phyloP scores from a whole-genome alignment of 2,113 vertebrate genomes.

The Pampusana beccarii region DNA sequence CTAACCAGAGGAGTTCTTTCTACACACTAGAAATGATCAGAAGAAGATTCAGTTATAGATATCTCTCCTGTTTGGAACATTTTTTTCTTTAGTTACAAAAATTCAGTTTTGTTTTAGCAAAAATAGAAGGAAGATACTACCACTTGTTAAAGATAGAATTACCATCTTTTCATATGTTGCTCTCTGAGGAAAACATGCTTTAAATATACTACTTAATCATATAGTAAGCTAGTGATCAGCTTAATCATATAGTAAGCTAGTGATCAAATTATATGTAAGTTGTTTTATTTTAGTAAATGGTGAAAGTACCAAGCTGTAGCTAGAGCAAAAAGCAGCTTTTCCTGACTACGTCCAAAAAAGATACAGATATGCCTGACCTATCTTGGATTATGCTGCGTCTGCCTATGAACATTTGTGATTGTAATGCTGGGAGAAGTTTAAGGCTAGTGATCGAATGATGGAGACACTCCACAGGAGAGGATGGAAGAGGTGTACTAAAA shows the following conservation, averaged over 20 bases:
- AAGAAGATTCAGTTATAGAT: neutral
- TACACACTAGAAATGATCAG: neutral
- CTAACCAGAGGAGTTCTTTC: neutral
- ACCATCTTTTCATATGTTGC: neutral
- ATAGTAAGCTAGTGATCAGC: neutral
- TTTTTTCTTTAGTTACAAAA: neutral
- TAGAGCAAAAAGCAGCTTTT: neutral
- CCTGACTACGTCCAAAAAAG: neutral
- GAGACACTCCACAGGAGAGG: neutral
- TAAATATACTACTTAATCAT: neutral
- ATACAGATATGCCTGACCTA: neutral
- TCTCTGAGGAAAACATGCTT: neutral
- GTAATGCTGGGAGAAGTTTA: neutral
- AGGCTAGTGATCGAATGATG: neutral
- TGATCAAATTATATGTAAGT: neutral
- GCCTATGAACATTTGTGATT: neutral
- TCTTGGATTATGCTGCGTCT: neutral
- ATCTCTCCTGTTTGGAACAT: neutral
- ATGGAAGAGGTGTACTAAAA: neutral
- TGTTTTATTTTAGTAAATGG: neutral
- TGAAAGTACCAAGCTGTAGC: neutral
- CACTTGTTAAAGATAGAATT: neutral
- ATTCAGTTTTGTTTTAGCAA: neutral
- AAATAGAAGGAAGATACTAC: neutral
- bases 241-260: neutral